Evolutionary conservation across 2,113 vertebrate genomes (phyloP), one percentile per base, ranked within the genome.

Genomic region (Brevimyrus niger): DNA sequence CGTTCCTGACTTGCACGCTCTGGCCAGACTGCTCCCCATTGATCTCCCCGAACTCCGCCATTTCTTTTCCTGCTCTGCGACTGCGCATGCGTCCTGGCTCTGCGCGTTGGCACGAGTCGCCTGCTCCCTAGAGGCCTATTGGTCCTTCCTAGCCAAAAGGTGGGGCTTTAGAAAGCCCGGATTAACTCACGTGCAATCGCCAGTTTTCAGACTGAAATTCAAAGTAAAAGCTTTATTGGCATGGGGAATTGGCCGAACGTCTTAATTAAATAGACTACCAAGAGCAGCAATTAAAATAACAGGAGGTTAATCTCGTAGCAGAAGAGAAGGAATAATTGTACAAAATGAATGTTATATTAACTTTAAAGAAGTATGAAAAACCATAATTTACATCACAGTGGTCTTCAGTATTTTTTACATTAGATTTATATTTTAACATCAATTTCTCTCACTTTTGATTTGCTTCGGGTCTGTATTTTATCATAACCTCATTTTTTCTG

Each of bases 11-110:
- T 13, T 58, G 90, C 88, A 91, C 88, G 84, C 88, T 73, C 53
- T 53, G 88, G 27, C 19, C 38, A 42, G 27, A 53, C 55, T 84
- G 42, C 3, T 87, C 7, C n/a, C 76, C 89, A 58, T 27, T 27
- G 38, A 4, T 89, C 88, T 92, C 92, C 92, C 76, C 89, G 47
- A 88, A 90, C n/a, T 94, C 94, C 94, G 94, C 94, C 94, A 96
- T 95, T 91, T 89, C 88, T 53, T 84, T 90, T 89, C 90, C 86
- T 87, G 89, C 42, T 31, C 47, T 1, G 0, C n/a, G 9, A 4
- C 15, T 53, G 38, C 42, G 38, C 35, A 47, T 23, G 89, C 44
- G 0, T 84, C 46, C 51, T 11, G 5, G 11, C 35, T 83, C 88
- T 95, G 92, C 95, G 95, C 96, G 94, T 95, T 35, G 50, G 51